Base-by-base conservation (phyloP, 2,797 vertebrate genomes). In the Botia almorhae region DNA sequence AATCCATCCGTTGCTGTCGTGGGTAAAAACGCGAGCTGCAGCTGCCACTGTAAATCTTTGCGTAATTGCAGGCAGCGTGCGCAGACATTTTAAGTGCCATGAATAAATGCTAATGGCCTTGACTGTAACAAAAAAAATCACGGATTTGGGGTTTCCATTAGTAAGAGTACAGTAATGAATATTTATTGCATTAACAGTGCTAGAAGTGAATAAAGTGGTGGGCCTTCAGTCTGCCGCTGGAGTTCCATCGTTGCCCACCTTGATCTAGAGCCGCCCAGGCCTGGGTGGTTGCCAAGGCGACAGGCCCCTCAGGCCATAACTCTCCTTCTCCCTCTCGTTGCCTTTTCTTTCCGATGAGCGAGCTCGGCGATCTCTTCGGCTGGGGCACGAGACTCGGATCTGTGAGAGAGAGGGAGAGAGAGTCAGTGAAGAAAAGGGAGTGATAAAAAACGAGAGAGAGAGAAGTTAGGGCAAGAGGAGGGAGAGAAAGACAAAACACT, bases 201-300 rank as follows among this genome's bases (percentile, higher is more conserved):
- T 36, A 56, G 53, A 55, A 43, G 48, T 60, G 14, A 79, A 70
- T n/a, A n/a, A 75, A 8, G 21, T 65, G 53, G 63, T 17, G 21
- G n/a, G 55, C 2, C 4, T 17, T n/a, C 17, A n/a, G 53, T 16
- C 4, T 55, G 17, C 17, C 56, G 21, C 8, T 23, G 16, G 29
- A 19, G 63, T 11, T 39, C 13, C 11, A 36, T 10, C n/a, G 33
- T 65, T 19, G 63, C 70, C 16, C 89, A 98, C 97, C 95, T 96
- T 88, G 97, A 97, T 80, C 92, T 94, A 0, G 93, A n/a, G 94
- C 95, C 83, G 86, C 94, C 93, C 76, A 90, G 89, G 1, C 93
- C 89, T 0, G 96, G 95, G 84, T 94, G 95, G 77, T 94, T 94
- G 87, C 96, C 95, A 84, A 93, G 91, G 73, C 94, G 95, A 80